Conservation (phyloP, 2,113 vertebrate species). For the Sarotherodon lohbergeri region DNA sequence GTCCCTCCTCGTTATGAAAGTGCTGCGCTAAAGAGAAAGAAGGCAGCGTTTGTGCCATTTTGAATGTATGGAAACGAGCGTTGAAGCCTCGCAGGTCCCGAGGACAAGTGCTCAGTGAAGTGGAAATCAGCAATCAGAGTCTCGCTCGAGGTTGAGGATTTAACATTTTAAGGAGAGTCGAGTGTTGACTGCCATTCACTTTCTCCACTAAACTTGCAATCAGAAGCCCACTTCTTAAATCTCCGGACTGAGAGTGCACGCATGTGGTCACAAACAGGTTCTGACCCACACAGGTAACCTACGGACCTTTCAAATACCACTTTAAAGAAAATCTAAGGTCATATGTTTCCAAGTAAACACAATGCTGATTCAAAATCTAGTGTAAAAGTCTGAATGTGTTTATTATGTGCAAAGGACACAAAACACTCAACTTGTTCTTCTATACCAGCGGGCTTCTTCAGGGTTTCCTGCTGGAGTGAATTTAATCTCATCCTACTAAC, state of each 20-base stretch:
- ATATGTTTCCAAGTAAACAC: not conserved
- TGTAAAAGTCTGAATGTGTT: not conserved
- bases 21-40: not conserved
- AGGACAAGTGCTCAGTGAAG: not conserved
- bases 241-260: not conserved
- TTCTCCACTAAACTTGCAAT: not conserved
- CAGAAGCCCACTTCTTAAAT: not conserved
- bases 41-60: not conserved
- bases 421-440: not conserved
- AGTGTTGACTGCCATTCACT: not conserved
- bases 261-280: not conserved
- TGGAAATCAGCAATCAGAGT: slow-evolving; percentile 28
- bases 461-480: not conserved
- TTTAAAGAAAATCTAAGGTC: not conserved
- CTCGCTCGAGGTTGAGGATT: not conserved
- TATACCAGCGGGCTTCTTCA: fast-evolving
- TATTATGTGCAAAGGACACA: not conserved
- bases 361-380: not conserved
- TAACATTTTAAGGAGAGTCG: not conserved
- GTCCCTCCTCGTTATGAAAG: not conserved
- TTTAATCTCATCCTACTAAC: not conserved
- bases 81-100: not conserved
- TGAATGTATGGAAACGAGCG: not conserved
- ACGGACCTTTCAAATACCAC: not conserved
- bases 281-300: not conserved